phyloP scores from a whole-genome alignment of 1,140 invertebrate genomes.

The Listronotus bonariensis region DNA sequence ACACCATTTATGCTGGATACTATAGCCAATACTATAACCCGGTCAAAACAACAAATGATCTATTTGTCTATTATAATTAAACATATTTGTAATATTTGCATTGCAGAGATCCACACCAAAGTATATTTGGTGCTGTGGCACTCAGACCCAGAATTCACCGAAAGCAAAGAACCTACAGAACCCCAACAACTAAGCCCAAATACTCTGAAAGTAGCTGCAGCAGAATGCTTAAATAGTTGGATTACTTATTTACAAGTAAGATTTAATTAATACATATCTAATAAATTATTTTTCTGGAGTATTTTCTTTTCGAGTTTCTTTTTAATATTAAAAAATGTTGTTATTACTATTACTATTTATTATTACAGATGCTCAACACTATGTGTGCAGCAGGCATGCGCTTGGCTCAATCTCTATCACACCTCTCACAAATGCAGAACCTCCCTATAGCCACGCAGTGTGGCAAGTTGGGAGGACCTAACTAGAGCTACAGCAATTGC shows the following conservation, averaged over 20 bases:
- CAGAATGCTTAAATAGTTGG: constrained; percentile 68
- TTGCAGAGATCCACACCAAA: constrained; percentile 6
- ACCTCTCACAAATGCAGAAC: constrained; percentile 61
- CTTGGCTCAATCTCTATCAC: constrained; percentile 61
- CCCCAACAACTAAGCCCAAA: constrained; percentile 52
- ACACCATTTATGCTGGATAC: no score
- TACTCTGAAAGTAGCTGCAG: constrained; percentile 60
- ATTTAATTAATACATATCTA: no score
- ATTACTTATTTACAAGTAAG: constrained; percentile 65
- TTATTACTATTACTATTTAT: background rate
- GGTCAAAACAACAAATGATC: no score
- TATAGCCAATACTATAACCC: no score
- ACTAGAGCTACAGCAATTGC: constrained; percentile 64
- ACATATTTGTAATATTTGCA: no score
- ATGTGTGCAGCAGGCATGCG: constrained; percentile 65
- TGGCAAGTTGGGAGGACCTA: constrained; percentile 65
- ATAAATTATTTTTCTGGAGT: no score
- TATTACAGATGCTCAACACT: constrained; percentile 63
- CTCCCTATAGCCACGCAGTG: constrained; percentile 62
- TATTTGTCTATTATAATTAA: no score
- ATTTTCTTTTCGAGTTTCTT: background rate
- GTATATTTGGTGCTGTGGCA: background rate
- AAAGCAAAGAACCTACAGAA: constrained; percentile 45
- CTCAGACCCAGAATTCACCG: constrained; percentile 20
- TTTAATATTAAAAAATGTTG: constrained; percentile 1